A percentile compares a stretch with the other conserved stretches of the same genome.
Evolutionary conservation across 2,888 invertebrate species (phyloP).

Genomic region (Epinotia demarniana): DNA sequence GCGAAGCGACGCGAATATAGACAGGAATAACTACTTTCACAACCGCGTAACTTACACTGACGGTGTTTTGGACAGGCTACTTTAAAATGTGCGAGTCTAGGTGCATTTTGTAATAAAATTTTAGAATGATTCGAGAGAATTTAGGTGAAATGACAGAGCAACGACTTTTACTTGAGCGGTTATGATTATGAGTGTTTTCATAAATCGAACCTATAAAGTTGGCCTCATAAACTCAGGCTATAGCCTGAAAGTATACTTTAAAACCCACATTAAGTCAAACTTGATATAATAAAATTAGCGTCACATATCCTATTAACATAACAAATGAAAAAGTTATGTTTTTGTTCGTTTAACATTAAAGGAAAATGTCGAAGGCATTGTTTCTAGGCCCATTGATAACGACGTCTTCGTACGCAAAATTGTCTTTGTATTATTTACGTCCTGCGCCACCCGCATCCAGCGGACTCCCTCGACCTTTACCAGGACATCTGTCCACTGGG

Average conservation of each 20-base stretch:
- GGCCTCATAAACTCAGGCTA: background rate
- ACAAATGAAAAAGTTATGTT: no score
- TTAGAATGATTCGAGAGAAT: background rate
- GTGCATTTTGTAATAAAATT: background rate
- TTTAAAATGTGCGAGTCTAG: background rate
- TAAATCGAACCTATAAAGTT: background rate
- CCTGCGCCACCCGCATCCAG: no score
- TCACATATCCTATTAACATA: no score
- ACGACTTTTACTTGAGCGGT: background rate
- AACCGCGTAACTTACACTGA: background rate
- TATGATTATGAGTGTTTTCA: background rate
- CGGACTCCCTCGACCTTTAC: no score
- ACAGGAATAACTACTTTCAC: conserved; percentile 26
- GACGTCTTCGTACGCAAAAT: no score
- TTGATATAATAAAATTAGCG: no score
- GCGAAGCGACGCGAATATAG: conserved; percentile 44
- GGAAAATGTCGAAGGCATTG: no score
- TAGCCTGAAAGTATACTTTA: background rate
- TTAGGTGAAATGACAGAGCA: conserved; percentile 7
- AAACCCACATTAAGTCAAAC: no score
- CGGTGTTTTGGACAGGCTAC: background rate
- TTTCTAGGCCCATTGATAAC: no score
- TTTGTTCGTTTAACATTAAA: no score
- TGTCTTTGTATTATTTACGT: no score
- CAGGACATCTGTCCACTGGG: no score